Conservation (phyloP, 2,113 vertebrate species). For the Puffinus mauretanicus region DNA sequence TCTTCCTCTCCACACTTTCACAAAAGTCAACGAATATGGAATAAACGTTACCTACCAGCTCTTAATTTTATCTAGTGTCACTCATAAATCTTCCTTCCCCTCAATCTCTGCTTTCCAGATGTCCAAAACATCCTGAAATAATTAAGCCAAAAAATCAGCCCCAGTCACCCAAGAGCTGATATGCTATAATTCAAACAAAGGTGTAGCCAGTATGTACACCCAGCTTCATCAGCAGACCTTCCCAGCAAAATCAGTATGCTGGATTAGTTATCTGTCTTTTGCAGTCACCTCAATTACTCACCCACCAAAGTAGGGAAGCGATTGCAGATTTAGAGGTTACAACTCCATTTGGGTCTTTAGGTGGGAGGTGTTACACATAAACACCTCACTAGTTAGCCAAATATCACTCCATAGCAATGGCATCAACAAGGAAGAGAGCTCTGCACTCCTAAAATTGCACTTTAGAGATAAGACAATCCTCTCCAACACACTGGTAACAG, state of each 20-base stretch:
- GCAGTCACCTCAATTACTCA: too few species aligned
- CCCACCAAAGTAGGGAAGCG: background rate
- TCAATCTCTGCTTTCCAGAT: background rate
- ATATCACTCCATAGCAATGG: background rate
- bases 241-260: background rate
- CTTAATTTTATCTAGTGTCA: background rate
- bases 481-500: background rate
- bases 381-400: background rate
- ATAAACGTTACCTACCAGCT: background rate
- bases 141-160: background rate
- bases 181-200: background rate
- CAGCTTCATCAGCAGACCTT: background rate
- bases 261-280: background rate
- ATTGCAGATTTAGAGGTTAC: background rate
- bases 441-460: background rate
- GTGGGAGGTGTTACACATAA: background rate
- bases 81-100: background rate
- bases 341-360: background rate
- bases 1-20: rapidly evolving
- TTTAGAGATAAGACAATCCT: background rate
- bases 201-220: background rate
- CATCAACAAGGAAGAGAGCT: background rate
- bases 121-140: background rate
- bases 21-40: background rate
- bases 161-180: background rate